Percentiles rank a stretch among this genome's conserved stretches.
phyloP scores from a whole-genome alignment of 1,140 invertebrate genomes.

The Akabosia matsudoensis region DNA sequence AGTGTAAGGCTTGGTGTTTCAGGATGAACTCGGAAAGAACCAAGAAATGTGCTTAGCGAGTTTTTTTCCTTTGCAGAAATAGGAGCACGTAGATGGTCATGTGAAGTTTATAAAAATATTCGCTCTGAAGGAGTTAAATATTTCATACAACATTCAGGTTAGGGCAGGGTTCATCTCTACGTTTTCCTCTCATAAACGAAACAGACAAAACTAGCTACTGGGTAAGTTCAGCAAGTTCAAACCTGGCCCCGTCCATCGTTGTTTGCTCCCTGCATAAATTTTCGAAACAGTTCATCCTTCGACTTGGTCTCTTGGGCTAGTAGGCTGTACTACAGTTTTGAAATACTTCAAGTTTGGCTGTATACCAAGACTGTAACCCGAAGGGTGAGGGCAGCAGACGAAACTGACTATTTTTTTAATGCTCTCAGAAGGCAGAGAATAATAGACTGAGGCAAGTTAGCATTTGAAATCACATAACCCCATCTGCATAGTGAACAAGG shows the following conservation, averaged over 20 bases:
- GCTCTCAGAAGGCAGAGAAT: too few species aligned
- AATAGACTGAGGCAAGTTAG: too few species aligned
- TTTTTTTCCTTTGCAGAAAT: too few species aligned
- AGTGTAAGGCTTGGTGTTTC: too few species aligned
- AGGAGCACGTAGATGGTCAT: background rate
- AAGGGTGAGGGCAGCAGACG: background rate
- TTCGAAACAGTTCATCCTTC: background rate
- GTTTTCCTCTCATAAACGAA: background rate
- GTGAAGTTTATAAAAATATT: background rate
- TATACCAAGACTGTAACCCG: constrained; percentile 17
- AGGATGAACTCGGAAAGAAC: too few species aligned
- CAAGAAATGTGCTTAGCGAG: too few species aligned
- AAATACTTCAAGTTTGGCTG: background rate
- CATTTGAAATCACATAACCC: too few species aligned
- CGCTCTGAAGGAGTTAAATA: background rate
- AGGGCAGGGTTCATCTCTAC: constrained; percentile 12
- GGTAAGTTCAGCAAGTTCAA: background rate
- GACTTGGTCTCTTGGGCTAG: background rate
- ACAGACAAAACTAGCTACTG: too few species aligned
- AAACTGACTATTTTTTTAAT: too few species aligned
- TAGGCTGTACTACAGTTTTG: background rate
- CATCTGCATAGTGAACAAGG: too few species aligned
- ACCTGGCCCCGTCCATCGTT: too few species aligned
- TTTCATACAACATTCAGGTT: constrained; percentile 14
- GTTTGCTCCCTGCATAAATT: too few species aligned